Base-by-base conservation (phyloP, 1,140 invertebrate genomes). In the Pemphigus obesinymphae region DNA sequence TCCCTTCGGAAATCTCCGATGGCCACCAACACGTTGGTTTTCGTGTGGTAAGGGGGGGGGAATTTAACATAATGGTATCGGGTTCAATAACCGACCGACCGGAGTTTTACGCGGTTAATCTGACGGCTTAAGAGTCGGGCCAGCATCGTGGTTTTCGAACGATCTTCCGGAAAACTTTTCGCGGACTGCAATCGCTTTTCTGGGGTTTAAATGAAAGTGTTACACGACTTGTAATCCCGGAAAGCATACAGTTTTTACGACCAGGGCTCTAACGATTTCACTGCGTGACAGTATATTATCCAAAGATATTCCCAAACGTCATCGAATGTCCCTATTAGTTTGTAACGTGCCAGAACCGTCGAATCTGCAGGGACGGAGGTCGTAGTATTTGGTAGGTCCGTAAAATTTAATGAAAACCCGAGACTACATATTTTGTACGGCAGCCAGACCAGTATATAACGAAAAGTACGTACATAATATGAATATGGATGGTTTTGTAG, bases 71-170 rank as follows among this genome's bases (percentile, higher is more conserved):
- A 70, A 70, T 43, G n/a, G 17, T 15, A 45, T 70, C 17, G 23
- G 68, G 68, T 70, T 70, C 37, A 11, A 43, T 70, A 40, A 70
- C 66, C 66, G 20, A 20, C 10, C 26, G 20, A 10, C 5, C 20
- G 31, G 31, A 70, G 66, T 70, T 43, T 70, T 70, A 70, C 23
- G 23, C 13, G 66, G 66, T 34, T 45, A 70, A 70, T 70, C 40
- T 11, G 6, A 1, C 15, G 68, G 29, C 68, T 70, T 70, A 70
- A 45, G 20, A 13, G 63, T 68, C 63, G 63, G 20, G 63, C 37
- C n/a, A 37, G 8, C 1, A 70, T 13, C 40, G 68, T 15, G 37
- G 68, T 45, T 45, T 29, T n/a, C 37, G 66, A 23, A 26, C 17
- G 15, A 17, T 70, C 68, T 70, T 26, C n/a, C 26, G 40, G 45